Evolutionary conservation across 2,888 invertebrate genomes (phyloP).

Genomic region (Steinernema hermaphroditum): DNA sequence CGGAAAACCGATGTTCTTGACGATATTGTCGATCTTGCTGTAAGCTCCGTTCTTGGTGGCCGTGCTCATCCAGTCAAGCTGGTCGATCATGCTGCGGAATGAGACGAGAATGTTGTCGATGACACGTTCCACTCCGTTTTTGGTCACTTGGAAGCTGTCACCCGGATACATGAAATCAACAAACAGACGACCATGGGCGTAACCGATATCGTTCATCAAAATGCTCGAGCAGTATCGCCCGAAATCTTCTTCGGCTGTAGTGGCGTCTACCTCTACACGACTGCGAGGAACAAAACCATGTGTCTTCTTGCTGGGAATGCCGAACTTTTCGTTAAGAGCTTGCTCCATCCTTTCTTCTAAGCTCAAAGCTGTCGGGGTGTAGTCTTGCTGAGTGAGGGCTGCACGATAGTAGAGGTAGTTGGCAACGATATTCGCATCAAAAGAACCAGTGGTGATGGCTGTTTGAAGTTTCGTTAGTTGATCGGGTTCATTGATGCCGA

Average conservation of each 20-base stretch:
- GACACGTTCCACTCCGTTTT: not conserved
- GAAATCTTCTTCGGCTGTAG: not conserved
- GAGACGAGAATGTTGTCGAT: slow-evolving; percentile 31
- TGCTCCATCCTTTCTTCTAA: not conserved
- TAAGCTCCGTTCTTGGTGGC: slow-evolving; percentile 56
- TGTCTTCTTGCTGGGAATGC: no score
- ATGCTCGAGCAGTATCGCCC: not conserved
- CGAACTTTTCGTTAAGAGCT: not conserved
- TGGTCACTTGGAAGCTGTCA: not conserved
- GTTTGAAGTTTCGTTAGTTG: not conserved
- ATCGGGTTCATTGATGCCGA: slow-evolving; percentile 14
- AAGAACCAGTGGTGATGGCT: not conserved
- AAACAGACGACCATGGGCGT: slow-evolving; percentile 55
- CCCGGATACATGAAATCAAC: slow-evolving; percentile 54
- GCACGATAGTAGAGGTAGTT: slow-evolving; percentile 49
- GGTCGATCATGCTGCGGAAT: slow-evolving; percentile 60
- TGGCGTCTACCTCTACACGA: not conserved
- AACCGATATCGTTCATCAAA: slow-evolving; percentile 30
- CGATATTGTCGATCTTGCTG: slow-evolving; percentile 59
- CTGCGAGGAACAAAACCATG: not conserved
- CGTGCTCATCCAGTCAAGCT: slow-evolving; percentile 58
- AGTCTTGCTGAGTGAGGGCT: slow-evolving; percentile 40
- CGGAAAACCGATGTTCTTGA: slow-evolving; percentile 61
- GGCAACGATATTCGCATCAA: slow-evolving; percentile 32
- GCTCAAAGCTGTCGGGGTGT: slow-evolving; percentile 35